Evolutionary conservation across 2,113 vertebrate species (phyloP).

Genomic region (Pseudopipra pipra): DNA sequence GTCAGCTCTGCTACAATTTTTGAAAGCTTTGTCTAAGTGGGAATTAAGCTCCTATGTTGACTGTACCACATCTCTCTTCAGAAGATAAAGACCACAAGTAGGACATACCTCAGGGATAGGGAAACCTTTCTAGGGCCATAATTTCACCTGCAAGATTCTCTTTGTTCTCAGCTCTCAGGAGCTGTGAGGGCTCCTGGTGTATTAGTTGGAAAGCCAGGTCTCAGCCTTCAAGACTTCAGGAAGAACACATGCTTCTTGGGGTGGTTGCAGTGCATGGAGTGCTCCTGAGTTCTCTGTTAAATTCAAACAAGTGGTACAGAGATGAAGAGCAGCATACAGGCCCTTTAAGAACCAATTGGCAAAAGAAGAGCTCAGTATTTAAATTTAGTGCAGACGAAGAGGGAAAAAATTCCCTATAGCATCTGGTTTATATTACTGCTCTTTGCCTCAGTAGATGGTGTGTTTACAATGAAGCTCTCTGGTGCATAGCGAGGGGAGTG

Average conservation of each 20-base stretch:
- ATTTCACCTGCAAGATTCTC: background rate
- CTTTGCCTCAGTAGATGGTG: constrained; percentile 52
- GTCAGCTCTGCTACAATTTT: background rate
- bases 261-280: rapidly evolving
- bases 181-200: background rate
- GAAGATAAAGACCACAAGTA: background rate
- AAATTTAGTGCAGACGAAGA: constrained; percentile 70
- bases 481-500: background rate
- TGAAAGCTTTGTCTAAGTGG: background rate
- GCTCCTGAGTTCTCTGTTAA: background rate
- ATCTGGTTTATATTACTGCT: constrained; percentile 77
- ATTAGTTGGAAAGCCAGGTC: background rate
- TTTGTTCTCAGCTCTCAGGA: background rate
- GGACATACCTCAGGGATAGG: background rate
- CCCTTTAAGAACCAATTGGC: constrained; percentile 72
- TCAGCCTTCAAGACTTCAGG: background rate
- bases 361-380: constrained; percentile 63
- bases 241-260: rapidly evolving
- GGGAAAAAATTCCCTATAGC: constrained; percentile 57
- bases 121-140: background rate
- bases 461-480: constrained; percentile 60
- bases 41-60: background rate
- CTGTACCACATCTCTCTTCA: background rate
- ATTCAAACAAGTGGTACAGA: background rate
- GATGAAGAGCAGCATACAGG: background rate